Evolutionary conservation across 2,113 vertebrate species (phyloP), one percentile per base, ranked within the genome.

Genomic region (Vanacampus margaritifer): DNA sequence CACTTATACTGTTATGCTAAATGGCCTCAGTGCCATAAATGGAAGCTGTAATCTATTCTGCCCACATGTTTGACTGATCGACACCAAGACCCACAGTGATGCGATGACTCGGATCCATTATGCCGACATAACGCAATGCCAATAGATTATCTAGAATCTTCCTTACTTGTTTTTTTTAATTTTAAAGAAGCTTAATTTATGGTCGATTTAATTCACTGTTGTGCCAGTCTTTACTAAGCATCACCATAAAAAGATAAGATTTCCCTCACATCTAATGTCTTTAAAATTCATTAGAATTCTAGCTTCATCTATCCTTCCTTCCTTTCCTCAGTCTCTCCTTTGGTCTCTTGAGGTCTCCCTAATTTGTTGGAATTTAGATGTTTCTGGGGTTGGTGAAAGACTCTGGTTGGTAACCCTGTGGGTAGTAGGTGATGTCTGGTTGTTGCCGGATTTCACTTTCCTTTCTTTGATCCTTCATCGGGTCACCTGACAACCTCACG

Each of bases 31-130:
- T 67, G 59, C 67, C 36, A 43, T 4, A 72, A 73, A 24, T 59
- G 54, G 48, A 73, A 73, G 51, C 80, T 28, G 19, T 21, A 72
- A 66, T 69, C 39, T 43, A 48, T 50, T 61, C 28, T 56, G n/a
- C 64, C 58, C 41, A 48, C 23, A 16, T 28, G n/a, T 73, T 50
- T 75, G 81, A 80, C 41, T 69, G 64, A 84, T 77, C 35, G 23
- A 56, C 54, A 57, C 51, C 32, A 66, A 81, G 78, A 81, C 73
- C 70, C n/a, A 69, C 54, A 65, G 24, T 5, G 12, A 16, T 41
- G 78, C 80, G 75, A 87, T 81, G 71, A 84, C 81, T 79, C 77
- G 41, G 67, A 58, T 63, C 73, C 78, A 77, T 87, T 75, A 73
- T 58, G 58, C 43, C 36, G 13, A 59, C 26, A 58, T 32, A 32